Evolutionary conservation across 2,113 vertebrate species (phyloP), one percentile per base, ranked within the genome.

Genomic region (Condylura cristata): DNA sequence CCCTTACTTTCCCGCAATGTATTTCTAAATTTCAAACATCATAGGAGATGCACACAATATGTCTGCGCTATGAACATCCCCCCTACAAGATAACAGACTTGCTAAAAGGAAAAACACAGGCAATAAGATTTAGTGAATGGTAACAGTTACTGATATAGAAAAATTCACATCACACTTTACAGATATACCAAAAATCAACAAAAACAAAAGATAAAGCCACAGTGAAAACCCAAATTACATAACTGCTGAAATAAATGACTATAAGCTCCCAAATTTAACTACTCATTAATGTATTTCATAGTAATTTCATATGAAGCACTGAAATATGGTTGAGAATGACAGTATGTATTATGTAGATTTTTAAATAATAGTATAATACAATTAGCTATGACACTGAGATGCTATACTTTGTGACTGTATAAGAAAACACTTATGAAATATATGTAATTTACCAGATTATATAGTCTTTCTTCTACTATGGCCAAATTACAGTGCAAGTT

Each of bases 341-440:
- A 86, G 56, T 86, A 72, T 76, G 24, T 39, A 12, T 39, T 53
- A 46, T 20, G 6, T 61, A 14, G 17, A 9, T 4, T 93, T 96
- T 89, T 80, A 93, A 68, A 66, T 76, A 87, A 94, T 88, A 94
- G 89, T 65, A 22, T 13, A 70, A 76, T 53, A 94, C 18, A 76
- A 65, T 89, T 41, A 88, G 37, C 39, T 56, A 80, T 32, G 87
- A 86, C 16, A 63, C 51, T 66, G 85, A 90, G 24, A 84, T 79
- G 44, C 75, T n/a, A 91, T 16, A 30, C 3, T 37, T 0, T 68
- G 53, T 56, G 61, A 85, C 85, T 12, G 5, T 26, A 41, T 14
- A 8, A 5, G 26, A 93, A 96, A 74, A 93, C 24, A 96, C 92
- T 30, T 84, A 88, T 37, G 22, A 90, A 83, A 89, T 53, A 65